Conservation (phyloP, 1,140 invertebrate species). For the Pseudomyrmex sp. region DNA sequence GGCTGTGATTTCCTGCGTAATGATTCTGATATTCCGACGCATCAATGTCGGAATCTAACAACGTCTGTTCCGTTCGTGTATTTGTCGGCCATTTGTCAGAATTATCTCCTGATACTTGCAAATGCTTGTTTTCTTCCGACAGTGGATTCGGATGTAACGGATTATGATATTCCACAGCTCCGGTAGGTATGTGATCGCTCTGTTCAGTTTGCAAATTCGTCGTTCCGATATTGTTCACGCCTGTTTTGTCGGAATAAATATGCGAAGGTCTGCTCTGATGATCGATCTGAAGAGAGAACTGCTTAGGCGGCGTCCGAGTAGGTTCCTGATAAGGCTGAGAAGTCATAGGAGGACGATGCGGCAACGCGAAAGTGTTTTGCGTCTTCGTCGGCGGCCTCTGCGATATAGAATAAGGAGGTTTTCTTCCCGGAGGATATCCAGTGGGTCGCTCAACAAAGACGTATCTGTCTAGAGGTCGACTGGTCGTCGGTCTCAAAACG, state of each 20-base stretch:
- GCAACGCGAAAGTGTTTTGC: conserved; percentile 60
- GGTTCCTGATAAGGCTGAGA: conserved; percentile 62
- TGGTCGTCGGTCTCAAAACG: conserved; percentile 73
- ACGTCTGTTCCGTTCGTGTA: conserved; percentile 64
- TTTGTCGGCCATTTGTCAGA: conserved; percentile 64
- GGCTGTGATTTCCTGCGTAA: conserved; percentile 17
- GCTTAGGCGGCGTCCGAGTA: conserved; percentile 44
- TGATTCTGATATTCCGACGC: conserved; percentile 77
- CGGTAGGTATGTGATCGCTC: conserved; percentile 72
- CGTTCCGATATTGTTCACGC: background rate
- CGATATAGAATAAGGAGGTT: conserved; percentile 67
- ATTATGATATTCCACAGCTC: conserved; percentile 79
- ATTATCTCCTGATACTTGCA: conserved; percentile 57
- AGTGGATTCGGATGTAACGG: conserved; percentile 74
- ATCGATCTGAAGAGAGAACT: conserved; percentile 51
- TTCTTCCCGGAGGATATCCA: conserved; percentile 68
- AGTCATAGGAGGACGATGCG: conserved; percentile 53
- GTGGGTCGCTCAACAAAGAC: conserved; percentile 74
- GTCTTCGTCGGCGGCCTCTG: conserved; percentile 72
- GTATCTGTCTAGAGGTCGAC: conserved; percentile 72
- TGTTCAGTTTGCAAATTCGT: conserved; percentile 53
- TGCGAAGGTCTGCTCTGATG: conserved; percentile 63
- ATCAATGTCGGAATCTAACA: conserved; percentile 76
- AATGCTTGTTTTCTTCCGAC: conserved; percentile 30
- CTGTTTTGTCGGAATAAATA: conserved; percentile 58